Conservation (phyloP, 2,888 invertebrate genomes). For the Diogma glabrata region DNA sequence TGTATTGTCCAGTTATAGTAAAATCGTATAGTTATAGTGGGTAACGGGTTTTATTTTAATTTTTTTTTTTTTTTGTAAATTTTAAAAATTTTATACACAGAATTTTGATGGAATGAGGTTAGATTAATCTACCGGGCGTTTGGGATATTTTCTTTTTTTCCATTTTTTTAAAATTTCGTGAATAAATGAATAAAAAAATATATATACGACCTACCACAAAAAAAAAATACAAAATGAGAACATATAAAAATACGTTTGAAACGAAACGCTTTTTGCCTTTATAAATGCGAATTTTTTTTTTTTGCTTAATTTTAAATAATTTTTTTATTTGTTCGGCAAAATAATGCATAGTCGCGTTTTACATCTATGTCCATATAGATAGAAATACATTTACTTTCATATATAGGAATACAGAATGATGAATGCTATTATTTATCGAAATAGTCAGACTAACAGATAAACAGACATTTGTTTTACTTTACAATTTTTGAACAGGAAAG, state of each 20-base stretch:
- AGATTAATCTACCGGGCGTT: slow-evolving; percentile 3
- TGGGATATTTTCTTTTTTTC: slow-evolving; percentile 3
- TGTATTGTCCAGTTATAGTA: too few species aligned
- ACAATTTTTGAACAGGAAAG: too few species aligned
- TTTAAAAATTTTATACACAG: too few species aligned
- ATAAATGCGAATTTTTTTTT: slow-evolving; percentile 1
- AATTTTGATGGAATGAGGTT: too few species aligned
- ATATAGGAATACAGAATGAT: not conserved
- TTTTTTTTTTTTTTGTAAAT: too few species aligned
- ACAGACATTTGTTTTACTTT: too few species aligned
- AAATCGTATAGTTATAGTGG: too few species aligned
- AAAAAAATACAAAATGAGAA: not conserved
- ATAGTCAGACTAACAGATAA: slow-evolving; percentile 2
- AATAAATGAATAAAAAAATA: too few species aligned
- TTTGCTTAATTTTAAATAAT: not conserved
- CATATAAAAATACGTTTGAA: not conserved
- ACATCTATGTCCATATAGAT: not conserved
- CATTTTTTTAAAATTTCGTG: too few species aligned
- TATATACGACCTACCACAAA: not conserved
- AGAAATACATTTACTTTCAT: not conserved
- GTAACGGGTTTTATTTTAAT: too few species aligned
- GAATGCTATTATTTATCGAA: slow-evolving; percentile 7
- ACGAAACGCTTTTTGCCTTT: slow-evolving; percentile 8
- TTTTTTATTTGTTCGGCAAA: too few species aligned
- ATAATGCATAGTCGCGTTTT: slow-evolving; percentile 5